Base-by-base conservation (phyloP, 2,888 invertebrate species). In the Pristionchus arcanus region DNA sequence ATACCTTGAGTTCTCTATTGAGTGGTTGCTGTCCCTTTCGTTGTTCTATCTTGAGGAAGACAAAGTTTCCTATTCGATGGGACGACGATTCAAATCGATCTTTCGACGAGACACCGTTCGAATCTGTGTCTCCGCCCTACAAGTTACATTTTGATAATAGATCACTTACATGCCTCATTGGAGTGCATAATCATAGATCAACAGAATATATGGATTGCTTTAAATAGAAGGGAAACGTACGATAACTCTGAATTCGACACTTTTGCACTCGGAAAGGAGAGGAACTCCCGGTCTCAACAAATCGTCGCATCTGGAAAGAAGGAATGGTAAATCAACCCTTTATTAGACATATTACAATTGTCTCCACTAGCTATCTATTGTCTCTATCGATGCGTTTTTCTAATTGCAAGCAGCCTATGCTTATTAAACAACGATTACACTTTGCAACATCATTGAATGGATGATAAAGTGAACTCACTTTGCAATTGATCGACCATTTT, bases 1-100 rank as follows among this genome's bases (percentile, higher is more conserved):
- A 98, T 96, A 88, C 97, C 96, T 96, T 98, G 89, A 98, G 97
- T 96, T 99, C 99, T 91, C 99, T 97, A 96, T 99, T 99, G 91
- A 99, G 96, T 92, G 98, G 97, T 97, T 97, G 95, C 97, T 97
- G 77, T 97, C 97, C 90, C 98, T 97, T 42, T 95, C 97, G 97
- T 92, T 98, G 98, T 94, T 98, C 96, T 91, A 99, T 97, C 90
- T 97, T 96, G 89, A 98, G 96, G 96, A 99, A 99, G 95, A 97
- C 98, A 96, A 98, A 98, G 96, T 98, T 98, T 68, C 98, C 98
- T 89, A 98, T 97, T 91, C 91, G 91, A 68, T 92, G 90, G 34
- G 92, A 77, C 34, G 93, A 90, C 25, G 94, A 93, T 63, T 91
- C 91, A 92, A 94, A 94, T 28, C 91, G 81, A 81, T 85, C 84